These are phyloP conservation scores for Uria lomvia DNA, from an alignment of 2,113 vertebrate species.

Conservation along the genomic window DNA sequence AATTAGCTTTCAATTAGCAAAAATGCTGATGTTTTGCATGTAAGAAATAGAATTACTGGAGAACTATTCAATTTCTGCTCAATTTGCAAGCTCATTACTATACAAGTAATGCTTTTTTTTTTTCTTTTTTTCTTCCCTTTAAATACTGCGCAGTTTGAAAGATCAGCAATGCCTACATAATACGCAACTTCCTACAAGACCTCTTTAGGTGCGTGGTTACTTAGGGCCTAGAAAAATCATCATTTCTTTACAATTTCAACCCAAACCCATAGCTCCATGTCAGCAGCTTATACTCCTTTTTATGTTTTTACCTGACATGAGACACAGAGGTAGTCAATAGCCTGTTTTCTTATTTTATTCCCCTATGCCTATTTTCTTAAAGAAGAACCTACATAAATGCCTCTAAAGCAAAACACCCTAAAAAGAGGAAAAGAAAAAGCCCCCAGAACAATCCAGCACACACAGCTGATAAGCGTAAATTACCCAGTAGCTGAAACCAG, in stretches of 20 bases:
- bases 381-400: slow-evolving; percentile 10
- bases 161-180: neutral
- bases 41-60: neutral
- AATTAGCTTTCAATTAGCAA: neutral
- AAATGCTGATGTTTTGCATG: neutral
- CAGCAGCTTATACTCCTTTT: neutral
- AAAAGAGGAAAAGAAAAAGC: neutral
- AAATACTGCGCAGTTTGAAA: neutral
- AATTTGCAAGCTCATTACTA: neutral
- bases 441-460: neutral
- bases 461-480: slow-evolving; percentile 65
- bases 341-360: neutral
- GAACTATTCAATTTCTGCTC: neutral
- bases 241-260: neutral
- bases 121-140: neutral
- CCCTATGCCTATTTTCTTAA: neutral
- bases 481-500: slow-evolving; percentile 36
- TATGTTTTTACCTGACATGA: neutral
- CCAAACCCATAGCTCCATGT: neutral
- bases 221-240: neutral
- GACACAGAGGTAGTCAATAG: neutral
- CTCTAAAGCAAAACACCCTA: neutral
- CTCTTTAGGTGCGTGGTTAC: neutral
- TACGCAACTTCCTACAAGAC: neutral
- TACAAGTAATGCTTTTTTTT: neutral